Base-by-base conservation (phyloP, 2,113 vertebrate genomes). In the Syrmaticus mikado region DNA sequence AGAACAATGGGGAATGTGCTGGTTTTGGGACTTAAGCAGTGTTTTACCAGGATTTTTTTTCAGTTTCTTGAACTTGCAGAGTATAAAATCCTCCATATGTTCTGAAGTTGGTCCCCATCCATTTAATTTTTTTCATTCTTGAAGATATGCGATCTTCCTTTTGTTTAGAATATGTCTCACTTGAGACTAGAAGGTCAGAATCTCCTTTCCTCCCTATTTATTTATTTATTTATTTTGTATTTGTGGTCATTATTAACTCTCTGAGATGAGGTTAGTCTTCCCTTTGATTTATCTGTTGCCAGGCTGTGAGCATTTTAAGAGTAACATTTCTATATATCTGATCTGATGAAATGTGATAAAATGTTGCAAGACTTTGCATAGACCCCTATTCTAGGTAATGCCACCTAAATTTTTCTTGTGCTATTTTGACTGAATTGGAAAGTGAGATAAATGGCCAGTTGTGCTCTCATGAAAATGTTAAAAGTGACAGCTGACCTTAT, bases 401-500 rank as follows among this genome's bases (percentile, higher is more conserved):
- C 57, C 72, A 43, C 24, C 62, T 81, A 57, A 34, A 32, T 81
- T 2, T 68, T 32, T 50, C 57, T 57, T 80, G 82, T 64, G 46
- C 20, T 64, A 27, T 30, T 78, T 87, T 6, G 65, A 46, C 15
- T 38, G 22, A 55, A 38, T 72, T 88, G 68, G 65, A 64, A 83
- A 64, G 30, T 27, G 90, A 74, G 57, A 57, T 84, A 65, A 86
- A 84, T 50, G 43, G n/a, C 27, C 53, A 22, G 12, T 90, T 95
- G 89, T 86, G 80, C n/a, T 75, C 57, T 32, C 85, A 65, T 0
- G 8, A 84, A 94, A 94, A 87, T 38, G 36, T 91, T 86, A 53
- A 86, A 90, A 82, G 21, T 79, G 92, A 48, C 87, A 94, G 61
- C 60, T 91, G 82, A 61, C 70, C 36, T 76, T 82, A 46, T 4